A percentile compares a stretch with the other conserved stretches of the same genome.
These are phyloP conservation scores for Tonatia bakeri DNA, from an alignment of 2,113 vertebrate species.

Conservation along the genomic window DNA sequence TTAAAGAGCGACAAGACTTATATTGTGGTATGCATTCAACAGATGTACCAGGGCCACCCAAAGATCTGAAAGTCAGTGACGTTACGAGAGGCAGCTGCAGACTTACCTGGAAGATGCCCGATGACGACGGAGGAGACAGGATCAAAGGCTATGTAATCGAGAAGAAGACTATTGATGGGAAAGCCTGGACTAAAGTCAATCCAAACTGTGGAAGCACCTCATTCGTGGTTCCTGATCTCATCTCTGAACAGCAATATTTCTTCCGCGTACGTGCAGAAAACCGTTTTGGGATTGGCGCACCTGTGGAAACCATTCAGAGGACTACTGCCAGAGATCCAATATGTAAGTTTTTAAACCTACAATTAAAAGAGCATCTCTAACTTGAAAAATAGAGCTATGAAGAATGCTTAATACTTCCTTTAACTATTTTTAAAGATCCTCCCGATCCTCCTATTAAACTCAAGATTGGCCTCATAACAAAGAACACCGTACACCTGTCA, in stretches of 20 bases:
- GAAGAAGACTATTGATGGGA: constrained; percentile 92
- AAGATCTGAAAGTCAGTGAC: constrained; percentile 94
- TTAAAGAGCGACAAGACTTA: neutral
- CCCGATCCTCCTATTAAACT: constrained; percentile 96
- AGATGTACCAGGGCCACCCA: constrained; percentile 95
- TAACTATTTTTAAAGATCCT: constrained; percentile 86
- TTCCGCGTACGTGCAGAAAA: constrained; percentile 97
- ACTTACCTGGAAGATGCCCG: constrained; percentile 96
- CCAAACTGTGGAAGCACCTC: constrained; percentile 90
- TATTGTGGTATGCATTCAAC: constrained; percentile 56
- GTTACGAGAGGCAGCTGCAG: constrained; percentile 93
- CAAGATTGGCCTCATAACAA: constrained; percentile 90
- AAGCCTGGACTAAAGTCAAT: constrained; percentile 98
- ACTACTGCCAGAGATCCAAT: constrained; percentile 94
- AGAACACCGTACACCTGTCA: constrained; percentile 88
- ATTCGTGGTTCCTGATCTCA: constrained; percentile 91
- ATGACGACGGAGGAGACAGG: constrained; percentile 93
- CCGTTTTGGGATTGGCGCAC: constrained; percentile 90
- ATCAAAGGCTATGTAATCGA: constrained; percentile 97
- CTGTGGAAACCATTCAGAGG: constrained; percentile 84
- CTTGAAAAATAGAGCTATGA: neutral
- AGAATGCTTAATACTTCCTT: constrained; percentile 45
- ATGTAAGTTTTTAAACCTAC: constrained; percentile 83
- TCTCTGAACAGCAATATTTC: constrained; percentile 92
- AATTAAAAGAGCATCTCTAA: constrained; percentile 13